A percentile compares a stretch with the other conserved stretches of the same genome.
Evolutionary conservation across 2,797 vertebrate genomes (phyloP).

Genomic region (Avahi laniger): DNA sequence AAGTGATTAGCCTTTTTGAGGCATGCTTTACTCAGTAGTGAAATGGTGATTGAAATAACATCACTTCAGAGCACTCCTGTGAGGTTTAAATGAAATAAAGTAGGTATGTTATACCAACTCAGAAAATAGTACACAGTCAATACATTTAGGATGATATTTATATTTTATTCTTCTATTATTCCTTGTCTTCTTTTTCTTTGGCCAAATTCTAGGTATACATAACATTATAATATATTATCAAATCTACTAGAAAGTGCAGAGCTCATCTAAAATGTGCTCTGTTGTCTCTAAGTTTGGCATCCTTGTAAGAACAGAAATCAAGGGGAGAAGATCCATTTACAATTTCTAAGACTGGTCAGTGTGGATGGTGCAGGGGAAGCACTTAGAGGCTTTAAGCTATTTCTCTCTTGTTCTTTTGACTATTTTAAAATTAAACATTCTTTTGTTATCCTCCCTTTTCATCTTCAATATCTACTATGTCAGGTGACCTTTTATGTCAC

Average conservation of each 20-base stretch:
- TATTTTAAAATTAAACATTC: constrained; percentile 31
- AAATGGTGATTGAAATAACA: neutral
- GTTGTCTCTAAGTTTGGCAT: neutral
- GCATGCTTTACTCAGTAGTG: neutral
- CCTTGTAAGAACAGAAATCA: neutral
- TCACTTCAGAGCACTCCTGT: neutral
- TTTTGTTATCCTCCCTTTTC: constrained; percentile 19
- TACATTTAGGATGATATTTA: neutral
- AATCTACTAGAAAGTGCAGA: neutral
- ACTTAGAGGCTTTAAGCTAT: neutral
- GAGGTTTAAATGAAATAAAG: neutral
- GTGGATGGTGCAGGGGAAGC: neutral
- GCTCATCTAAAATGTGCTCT: neutral
- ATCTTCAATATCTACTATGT: neutral
- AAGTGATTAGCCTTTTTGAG: neutral
- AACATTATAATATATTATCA: neutral
- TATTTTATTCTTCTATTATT: neutral
- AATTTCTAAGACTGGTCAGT: neutral
- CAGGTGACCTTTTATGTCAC: constrained; percentile 20
- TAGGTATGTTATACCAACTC: neutral
- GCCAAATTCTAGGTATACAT: neutral
- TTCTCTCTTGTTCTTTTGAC: neutral
- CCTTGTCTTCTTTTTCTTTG: neutral
- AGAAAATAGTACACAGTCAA: neutral
- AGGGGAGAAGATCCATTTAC: neutral